Conservation (phyloP, 2,888 invertebrate species). For the Pyrocoelia pectoralis region DNA sequence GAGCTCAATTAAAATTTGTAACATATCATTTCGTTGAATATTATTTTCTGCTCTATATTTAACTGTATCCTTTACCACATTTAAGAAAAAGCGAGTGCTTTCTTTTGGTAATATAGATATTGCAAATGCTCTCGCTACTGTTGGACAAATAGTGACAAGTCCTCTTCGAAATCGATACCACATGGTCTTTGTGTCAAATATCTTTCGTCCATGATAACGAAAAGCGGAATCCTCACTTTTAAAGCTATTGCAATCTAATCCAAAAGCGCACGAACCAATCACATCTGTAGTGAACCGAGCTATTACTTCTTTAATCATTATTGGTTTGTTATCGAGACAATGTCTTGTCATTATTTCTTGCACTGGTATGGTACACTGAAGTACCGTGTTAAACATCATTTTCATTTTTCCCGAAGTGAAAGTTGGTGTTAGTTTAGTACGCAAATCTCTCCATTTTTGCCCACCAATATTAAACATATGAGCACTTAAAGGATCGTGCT, state of each 20-base stretch:
- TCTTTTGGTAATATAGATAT: neutral
- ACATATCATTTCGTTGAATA: conserved; percentile 62
- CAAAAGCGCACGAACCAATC: conserved; percentile 44
- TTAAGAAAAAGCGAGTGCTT: conserved; percentile 57
- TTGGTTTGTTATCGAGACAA: conserved; percentile 45
- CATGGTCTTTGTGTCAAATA: no score
- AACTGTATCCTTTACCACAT: no score
- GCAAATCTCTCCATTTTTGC: conserved; percentile 66
- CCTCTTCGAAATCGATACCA: neutral
- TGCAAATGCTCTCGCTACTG: no score
- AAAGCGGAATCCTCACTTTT: conserved; percentile 63
- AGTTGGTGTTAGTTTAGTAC: no score
- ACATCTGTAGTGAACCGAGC: no score
- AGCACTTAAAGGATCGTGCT: conserved; percentile 65
- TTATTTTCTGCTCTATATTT: conserved; percentile 58
- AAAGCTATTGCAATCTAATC: conserved; percentile 66
- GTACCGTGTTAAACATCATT: no score
- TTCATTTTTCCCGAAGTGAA: no score
- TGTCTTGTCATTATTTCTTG: no score
- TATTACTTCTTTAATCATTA: conserved; percentile 55
- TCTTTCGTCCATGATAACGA: conserved; percentile 38
- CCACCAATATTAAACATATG: conserved; percentile 65
- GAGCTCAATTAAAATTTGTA: conserved; percentile 62
- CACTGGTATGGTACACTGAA: no score
- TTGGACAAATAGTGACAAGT: no score